Percentiles rank a stretch among this genome's conserved stretches.
These are phyloP conservation scores for Oscarella lobularis DNA, from an alignment of 37 sponge, comb jelly and placozoan species.

Conservation along the genomic window DNA sequence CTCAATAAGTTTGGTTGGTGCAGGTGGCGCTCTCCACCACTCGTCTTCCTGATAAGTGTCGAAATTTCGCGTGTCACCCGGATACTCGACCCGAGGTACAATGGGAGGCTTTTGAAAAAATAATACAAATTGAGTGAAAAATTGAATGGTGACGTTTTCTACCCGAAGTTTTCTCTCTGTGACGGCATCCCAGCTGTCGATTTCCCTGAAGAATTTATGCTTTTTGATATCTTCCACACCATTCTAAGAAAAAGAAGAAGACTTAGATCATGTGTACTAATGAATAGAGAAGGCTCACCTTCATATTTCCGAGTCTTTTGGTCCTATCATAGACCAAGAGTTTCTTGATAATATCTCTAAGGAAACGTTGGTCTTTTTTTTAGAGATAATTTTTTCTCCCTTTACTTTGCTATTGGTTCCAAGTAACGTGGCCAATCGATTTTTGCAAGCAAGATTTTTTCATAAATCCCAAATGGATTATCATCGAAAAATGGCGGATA, in stretches of 20 bases:
- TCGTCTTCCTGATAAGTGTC: conserved; percentile 84
- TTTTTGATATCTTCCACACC: conserved; percentile 80
- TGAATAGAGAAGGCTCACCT: conserved; percentile 22
- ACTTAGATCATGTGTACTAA: neutral
- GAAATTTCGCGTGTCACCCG: conserved; percentile 89
- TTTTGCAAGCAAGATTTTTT: conserved; percentile 77
- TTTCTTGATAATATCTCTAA: conserved; percentile 65
- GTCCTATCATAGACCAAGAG: conserved; percentile 65
- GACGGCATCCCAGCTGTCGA: conserved; percentile 78
- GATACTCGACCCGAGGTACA: conserved; percentile 59
- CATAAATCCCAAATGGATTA: conserved; percentile 82
- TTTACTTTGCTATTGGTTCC: conserved; percentile 34
- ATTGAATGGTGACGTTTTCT: neutral
- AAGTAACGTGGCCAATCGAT: conserved; percentile 71
- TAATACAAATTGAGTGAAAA: neutral
- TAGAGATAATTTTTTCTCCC: neutral
- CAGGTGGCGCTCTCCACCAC: conserved; percentile 64
- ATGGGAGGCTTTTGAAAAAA: conserved; percentile 49
- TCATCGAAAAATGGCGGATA: conserved; percentile 96
- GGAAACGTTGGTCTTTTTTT: neutral
- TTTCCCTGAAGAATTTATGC: conserved; percentile 78
- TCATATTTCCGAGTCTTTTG: conserved; percentile 62
- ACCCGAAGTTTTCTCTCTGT: neutral
- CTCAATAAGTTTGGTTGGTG: conserved; percentile 34
- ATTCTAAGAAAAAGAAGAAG: conserved; percentile 24